Conservation (phyloP, 1,140 invertebrate species). For the Idris sp. region DNA sequence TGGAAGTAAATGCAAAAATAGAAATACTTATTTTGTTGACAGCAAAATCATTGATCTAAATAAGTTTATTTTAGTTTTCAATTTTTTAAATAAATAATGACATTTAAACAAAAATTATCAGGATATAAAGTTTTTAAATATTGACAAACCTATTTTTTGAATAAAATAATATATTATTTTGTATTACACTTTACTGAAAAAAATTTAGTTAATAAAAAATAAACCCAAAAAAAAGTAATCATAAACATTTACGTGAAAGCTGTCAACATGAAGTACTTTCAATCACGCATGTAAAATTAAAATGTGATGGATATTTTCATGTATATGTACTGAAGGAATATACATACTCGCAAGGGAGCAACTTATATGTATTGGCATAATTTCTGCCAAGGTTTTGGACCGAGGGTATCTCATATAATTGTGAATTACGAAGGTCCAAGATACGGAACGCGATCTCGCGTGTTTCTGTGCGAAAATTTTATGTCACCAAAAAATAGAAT, state of each 20-base stretch:
- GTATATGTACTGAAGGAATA: too few relatives aligned
- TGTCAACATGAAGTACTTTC: constrained; percentile 32
- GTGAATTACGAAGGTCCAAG: constrained; percentile 55
- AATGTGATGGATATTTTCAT: constrained; percentile 33
- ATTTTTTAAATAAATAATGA: too few relatives aligned
- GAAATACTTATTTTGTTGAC: too few relatives aligned
- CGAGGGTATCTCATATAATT: constrained; percentile 62
- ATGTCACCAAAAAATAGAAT: constrained; percentile 60
- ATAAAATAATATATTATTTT: too few relatives aligned
- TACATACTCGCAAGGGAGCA: neutral
- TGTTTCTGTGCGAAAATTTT: constrained; percentile 56
- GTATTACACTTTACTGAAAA: too few relatives aligned
- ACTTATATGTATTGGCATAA: constrained; percentile 37
- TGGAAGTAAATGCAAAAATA: neutral
- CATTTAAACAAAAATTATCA: too few relatives aligned
- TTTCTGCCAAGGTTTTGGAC: constrained; percentile 56
- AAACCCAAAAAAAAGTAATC: too few relatives aligned
- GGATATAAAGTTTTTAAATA: too few relatives aligned
- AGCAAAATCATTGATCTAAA: too few relatives aligned
- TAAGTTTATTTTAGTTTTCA: too few relatives aligned
- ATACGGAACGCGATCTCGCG: constrained; percentile 62
- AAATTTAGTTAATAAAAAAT: too few relatives aligned
- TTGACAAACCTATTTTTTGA: too few relatives aligned
- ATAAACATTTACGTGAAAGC: constrained; percentile 14
- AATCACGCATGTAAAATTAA: constrained; percentile 11